These are phyloP conservation scores for Perca flavescens DNA, from an alignment of 2,113 vertebrate genomes.

Conservation along the genomic window DNA sequence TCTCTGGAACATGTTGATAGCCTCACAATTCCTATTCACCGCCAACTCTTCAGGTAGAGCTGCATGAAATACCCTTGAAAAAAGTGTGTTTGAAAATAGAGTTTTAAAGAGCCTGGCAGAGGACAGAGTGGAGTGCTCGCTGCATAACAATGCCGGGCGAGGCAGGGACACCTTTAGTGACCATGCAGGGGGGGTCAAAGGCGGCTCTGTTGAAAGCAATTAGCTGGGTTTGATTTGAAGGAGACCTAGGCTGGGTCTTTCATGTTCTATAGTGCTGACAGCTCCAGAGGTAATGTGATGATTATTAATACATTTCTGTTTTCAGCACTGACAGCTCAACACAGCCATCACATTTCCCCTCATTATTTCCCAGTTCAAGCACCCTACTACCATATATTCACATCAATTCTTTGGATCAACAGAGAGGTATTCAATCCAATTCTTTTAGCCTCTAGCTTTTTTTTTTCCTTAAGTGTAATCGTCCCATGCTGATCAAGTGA, in stretches of 20 bases:
- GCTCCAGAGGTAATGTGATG: conserved; percentile 64
- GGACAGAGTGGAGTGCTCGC: conserved; percentile 44
- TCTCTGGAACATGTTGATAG: conserved; percentile 37
- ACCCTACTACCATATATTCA: conserved; percentile 48
- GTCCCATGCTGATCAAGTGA: conserved; percentile 3
- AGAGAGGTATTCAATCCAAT: conserved; percentile 40
- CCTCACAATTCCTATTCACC: conserved; percentile 52
- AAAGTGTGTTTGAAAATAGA: conserved; percentile 63
- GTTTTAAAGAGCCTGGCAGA: conserved; percentile 58
- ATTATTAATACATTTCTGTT: conserved; percentile 72
- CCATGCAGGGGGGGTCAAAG: conserved; percentile 72
- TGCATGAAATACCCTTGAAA: conserved; percentile 63
- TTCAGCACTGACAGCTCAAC: conserved; percentile 65
- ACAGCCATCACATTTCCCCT: conserved; percentile 49
- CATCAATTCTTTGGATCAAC: conserved; percentile 51
- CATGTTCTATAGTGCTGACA: conserved; percentile 70
- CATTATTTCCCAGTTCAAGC: conserved; percentile 73
- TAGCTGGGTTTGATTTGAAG: conserved; percentile 70
- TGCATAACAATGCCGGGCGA: conserved; percentile 71
- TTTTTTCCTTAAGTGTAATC: conserved; percentile 1
- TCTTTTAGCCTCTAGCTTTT: conserved; percentile 23
- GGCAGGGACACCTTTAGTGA: conserved; percentile 68
- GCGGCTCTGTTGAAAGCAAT: conserved; percentile 76
- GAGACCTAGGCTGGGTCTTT: conserved; percentile 53
- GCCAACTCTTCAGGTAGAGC: conserved; percentile 36